Percentiles rank a stretch among this genome's conserved stretches.
Evolutionary conservation across 2,888 invertebrate genomes (phyloP).

Genomic region (Cantharis rustica): DNA sequence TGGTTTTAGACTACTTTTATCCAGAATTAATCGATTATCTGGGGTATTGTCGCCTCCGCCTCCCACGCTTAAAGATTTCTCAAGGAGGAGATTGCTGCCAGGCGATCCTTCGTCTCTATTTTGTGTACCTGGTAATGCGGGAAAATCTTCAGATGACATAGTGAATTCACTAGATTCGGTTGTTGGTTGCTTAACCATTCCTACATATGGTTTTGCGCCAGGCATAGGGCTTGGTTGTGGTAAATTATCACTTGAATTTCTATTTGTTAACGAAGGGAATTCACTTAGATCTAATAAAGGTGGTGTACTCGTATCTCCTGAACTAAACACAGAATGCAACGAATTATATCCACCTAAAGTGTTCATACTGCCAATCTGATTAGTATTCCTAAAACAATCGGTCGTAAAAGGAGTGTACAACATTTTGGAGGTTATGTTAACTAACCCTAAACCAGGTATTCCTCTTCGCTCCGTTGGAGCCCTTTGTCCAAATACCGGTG

Average conservation of each 20-base stretch:
- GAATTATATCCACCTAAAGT: constrained; percentile 63
- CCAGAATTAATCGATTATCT: constrained; percentile 24
- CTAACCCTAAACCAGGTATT: constrained; percentile 57
- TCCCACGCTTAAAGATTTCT: constrained; percentile 52
- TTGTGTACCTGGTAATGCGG: constrained; percentile 88
- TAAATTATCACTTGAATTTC: constrained; percentile 76
- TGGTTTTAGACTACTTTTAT: constrained; percentile 40
- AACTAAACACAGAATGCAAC: constrained; percentile 84
- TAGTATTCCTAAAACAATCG: constrained; percentile 58
- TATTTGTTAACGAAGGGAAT: constrained; percentile 89
- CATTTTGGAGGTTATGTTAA: constrained; percentile 17
- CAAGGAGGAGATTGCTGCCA: constrained; percentile 59
- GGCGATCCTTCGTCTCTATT: constrained; percentile 71
- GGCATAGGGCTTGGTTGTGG: constrained; percentile 84
- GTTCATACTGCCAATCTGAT: constrained; percentile 66
- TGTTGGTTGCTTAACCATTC: constrained; percentile 94
- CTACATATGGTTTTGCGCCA: constrained; percentile 92
- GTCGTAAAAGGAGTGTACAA: background rate
- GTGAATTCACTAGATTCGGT: constrained; percentile 92
- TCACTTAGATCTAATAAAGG: constrained; percentile 89
- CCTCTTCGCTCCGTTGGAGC: constrained; percentile 78
- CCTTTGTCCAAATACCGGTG: constrained; percentile 81
- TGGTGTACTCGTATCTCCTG: constrained; percentile 67
- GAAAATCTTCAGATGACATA: constrained; percentile 99
- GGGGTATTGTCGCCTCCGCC: constrained; percentile 47